These are phyloP conservation scores for Naso thynnoides DNA, from an alignment of 2,797 vertebrate genomes.

Conservation along the genomic window DNA sequence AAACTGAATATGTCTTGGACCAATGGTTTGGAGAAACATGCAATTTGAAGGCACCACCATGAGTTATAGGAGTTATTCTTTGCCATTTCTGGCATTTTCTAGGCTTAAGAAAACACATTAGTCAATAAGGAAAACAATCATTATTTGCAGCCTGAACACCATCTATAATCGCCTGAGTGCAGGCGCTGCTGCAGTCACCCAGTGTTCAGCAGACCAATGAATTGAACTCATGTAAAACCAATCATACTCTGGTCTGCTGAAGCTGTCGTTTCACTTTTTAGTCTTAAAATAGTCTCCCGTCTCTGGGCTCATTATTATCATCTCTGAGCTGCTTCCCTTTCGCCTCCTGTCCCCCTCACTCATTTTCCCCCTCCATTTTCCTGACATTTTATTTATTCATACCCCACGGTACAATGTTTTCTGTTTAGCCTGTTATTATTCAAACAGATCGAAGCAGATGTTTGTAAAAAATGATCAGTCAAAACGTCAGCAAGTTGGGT, in stretches of 20 bases:
- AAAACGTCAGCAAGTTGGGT: conserved; percentile 27
- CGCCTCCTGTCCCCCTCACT: conserved; percentile 12
- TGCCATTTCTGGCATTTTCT: too few relatives aligned
- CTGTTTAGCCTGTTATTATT: conserved; percentile 49
- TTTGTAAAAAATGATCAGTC: conserved; percentile 53
- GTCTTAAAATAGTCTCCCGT: conserved; percentile 68
- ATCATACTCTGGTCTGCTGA: conserved; percentile 46
- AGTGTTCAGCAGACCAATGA: conserved; percentile 25
- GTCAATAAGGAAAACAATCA: background rate
- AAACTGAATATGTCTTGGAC: background rate
- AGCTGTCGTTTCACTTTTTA: conserved; percentile 60
- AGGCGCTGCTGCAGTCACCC: background rate
- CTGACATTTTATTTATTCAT: conserved; percentile 51
- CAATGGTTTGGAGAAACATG: background rate
- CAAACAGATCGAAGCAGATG: conserved; percentile 60
- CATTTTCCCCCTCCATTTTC: conserved; percentile 17
- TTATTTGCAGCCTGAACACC: background rate
- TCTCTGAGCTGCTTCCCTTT: conserved; percentile 48
- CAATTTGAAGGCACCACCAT: background rate
- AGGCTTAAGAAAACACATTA: background rate
- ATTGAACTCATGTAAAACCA: conserved; percentile 41
- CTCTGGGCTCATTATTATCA: conserved; percentile 69
- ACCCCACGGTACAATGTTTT: conserved; percentile 29
- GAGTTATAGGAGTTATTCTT: too few relatives aligned
- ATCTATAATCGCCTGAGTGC: conserved; percentile 10